Conservation (phyloP, 2,797 vertebrate genomes). For the Halcyon chelicuti region DNA sequence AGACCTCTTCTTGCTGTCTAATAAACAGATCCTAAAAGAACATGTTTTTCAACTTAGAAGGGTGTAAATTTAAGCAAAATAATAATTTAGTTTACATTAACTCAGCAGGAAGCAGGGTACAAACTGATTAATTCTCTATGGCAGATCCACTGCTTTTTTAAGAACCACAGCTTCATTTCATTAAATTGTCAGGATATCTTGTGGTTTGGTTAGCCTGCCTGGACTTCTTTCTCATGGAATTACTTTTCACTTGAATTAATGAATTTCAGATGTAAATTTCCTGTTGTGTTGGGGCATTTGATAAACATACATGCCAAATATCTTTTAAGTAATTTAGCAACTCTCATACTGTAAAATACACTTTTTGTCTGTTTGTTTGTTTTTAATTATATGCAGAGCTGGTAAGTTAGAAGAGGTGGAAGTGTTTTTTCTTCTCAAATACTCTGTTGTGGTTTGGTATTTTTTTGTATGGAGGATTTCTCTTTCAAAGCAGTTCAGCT, state of each 20-base stretch:
- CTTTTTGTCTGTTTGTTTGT: neutral
- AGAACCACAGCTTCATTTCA: conserved; percentile 52
- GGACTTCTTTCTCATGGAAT: neutral
- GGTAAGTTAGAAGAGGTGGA: neutral
- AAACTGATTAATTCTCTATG: conserved; percentile 69
- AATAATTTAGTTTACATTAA: conserved; percentile 79
- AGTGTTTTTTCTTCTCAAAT: neutral
- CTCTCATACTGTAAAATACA: neutral
- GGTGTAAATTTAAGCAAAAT: conserved; percentile 76
- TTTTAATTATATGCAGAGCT: neutral
- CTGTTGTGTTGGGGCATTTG: neutral
- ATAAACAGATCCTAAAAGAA: conserved; percentile 62
- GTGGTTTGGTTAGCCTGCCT: conserved; percentile 28
- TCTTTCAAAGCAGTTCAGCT: conserved; percentile 18
- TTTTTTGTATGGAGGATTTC: neutral
- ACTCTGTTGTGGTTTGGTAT: neutral
- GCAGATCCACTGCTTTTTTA: conserved; percentile 62
- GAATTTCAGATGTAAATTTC: neutral
- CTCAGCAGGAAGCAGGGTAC: conserved; percentile 72
- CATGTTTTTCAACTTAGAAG: conserved; percentile 60
- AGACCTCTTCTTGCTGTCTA: conserved; percentile 42
- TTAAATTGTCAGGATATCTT: conserved; percentile 56
- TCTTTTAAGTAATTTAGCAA: neutral
- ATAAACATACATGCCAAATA: neutral
- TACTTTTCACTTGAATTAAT: neutral